Base-by-base conservation (phyloP, 2,888 invertebrate genomes). In the Drosophila paucipuncta region DNA sequence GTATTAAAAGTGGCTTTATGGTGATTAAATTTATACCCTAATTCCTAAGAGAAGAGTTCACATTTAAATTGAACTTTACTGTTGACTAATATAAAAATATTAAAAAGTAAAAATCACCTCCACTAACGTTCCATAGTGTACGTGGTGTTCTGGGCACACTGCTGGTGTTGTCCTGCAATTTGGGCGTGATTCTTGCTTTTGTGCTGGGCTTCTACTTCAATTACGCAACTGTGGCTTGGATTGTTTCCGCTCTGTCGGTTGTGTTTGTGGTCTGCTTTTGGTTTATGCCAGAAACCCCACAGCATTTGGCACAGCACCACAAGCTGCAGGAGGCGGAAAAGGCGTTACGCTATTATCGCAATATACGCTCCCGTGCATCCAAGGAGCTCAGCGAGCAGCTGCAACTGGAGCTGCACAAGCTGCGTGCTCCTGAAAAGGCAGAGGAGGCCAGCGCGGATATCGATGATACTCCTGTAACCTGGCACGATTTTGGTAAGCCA, bases 251-350 rank as follows among this genome's bases (percentile, higher is more conserved):
- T 0, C 28, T 92, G 1, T 75, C 91, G 4, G n/a, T 92, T 18
- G 5, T 88, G 6, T 93, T 91, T 73, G 47, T 92, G 7, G 18
- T 82, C 0, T 83, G 88, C 11, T 91, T 93, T 47, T 66, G 83
- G 43, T 92, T 91, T 35, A 78, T 93, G 61, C 93, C 93, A 0
- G 93, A 93, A 71, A 93, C 93, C 4, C 93, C 93, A 1, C 91
- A 91, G 64, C 82, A 91, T 68, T 68, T 93, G 50, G 68, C 91
- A 10, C 90, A 86, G 43, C 58, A 66, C 0, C 87, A 91, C 31
- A 91, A 91, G 54, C 33, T 79, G 6, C 58, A 89, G 83, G 90
- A 91, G 78, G 93, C 94, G 1, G 93, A 93, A 68, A 77, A 83
- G 7, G 82, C 93, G 0, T 62, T 93, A 37, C 81, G 92, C 4